Percentiles rank a stretch among this genome's conserved stretches.
Conservation (phyloP, 2,797 vertebrate genomes). For the Trachurus trachurus region DNA sequence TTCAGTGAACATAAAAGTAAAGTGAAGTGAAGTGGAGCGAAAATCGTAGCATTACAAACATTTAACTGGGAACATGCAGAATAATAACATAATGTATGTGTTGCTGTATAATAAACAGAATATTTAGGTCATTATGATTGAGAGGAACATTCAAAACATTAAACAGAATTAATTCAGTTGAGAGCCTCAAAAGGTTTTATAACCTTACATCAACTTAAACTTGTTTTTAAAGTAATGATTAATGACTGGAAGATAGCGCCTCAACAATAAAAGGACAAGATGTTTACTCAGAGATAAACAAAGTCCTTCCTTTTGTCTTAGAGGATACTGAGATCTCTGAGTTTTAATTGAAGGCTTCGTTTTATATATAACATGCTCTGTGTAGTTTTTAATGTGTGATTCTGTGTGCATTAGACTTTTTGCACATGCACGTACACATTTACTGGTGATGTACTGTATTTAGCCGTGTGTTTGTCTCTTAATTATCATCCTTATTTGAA, state of each 20-base stretch:
- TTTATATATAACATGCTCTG: too few species aligned
- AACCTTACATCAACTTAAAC: slow-evolving; percentile 30
- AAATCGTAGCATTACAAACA: background rate
- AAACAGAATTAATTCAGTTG: slow-evolving; percentile 58
- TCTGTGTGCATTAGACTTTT: background rate
- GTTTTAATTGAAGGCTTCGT: background rate
- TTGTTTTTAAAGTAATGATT: slow-evolving; percentile 7
- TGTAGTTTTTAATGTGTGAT: background rate
- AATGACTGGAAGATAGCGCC: background rate
- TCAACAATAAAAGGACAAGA: slow-evolving; percentile 21
- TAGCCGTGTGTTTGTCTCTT: too few species aligned
- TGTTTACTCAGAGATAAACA: slow-evolving; percentile 17
- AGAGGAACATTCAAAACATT: slow-evolving; percentile 49
- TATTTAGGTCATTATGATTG: slow-evolving; percentile 66
- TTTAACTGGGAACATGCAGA: slow-evolving; percentile 3
- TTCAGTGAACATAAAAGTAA: slow-evolving; percentile 5
- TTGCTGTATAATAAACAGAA: slow-evolving; percentile 58
- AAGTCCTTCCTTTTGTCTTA: background rate
- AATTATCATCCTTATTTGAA: background rate
- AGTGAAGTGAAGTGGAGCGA: background rate
- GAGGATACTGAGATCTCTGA: background rate
- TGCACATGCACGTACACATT: too few species aligned
- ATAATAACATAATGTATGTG: slow-evolving; percentile 14
- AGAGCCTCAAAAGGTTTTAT: slow-evolving; percentile 36
- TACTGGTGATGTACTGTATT: too few species aligned